Base-by-base conservation (phyloP, 2,888 invertebrate genomes). In the Scaptomyza reducta region DNA sequence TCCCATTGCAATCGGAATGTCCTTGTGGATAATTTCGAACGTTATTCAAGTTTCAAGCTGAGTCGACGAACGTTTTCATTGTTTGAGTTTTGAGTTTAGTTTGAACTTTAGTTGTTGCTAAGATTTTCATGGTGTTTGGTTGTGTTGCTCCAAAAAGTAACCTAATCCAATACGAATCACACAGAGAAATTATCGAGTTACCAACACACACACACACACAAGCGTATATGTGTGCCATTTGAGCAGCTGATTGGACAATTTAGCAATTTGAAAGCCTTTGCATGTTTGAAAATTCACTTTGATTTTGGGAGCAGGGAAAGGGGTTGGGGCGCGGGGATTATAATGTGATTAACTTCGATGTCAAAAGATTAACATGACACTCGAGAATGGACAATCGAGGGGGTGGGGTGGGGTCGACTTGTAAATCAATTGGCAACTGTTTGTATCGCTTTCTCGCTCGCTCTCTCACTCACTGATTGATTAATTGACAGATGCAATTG, bases 331-430 rank as follows among this genome's bases (percentile, higher is more conserved):
- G 13, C 1, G 33, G 0, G 38, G 2, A 54, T 44, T 59, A 46
- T 38, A 53, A 69, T 53, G 51, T 35, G 60, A 70, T 74, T 57
- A 38, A 44, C 22, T 74, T 38, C 27, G 4, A 68, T 54, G 40
- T 10, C 25, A 35, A 33, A 18, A 7, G 4, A 46, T 56, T 33
- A 14, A 42, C 46, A 46, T 49, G 27, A 31, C 53, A 47, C 47
- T 33, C 31, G 1, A 33, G 13, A 22, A 14, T 14, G 16, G 16
- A 13, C 6, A 29, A 29, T 38, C 9, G 3, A 10, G 7, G 0
- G 9, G 18, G 13, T n/a, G 2, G n/a, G 6, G 0, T 4, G 10
- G 6, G 11, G 6, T 41, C 11, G 29, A 29, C n/a, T 3, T 33
- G 10, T n/a, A 49, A 51, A 25, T 45, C 45, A 40, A 47, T 16